Evolutionary conservation across 2,113 vertebrate species (phyloP), one percentile per base, ranked within the genome.

Genomic region (Mohoua ochrocephala): DNA sequence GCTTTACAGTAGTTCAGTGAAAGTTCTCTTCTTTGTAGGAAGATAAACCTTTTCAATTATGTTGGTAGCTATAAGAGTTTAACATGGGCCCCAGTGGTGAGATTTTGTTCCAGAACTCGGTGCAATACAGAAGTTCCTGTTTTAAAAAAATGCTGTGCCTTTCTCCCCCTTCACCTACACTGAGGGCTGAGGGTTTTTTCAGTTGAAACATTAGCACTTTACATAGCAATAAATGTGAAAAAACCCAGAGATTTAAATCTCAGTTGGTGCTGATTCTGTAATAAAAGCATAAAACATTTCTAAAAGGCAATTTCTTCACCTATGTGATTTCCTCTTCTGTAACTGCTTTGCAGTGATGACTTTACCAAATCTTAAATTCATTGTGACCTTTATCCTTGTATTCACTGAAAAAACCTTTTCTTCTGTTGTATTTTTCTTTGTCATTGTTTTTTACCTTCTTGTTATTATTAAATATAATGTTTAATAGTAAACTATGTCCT

Each of bases 41-140:
- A 95, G 88, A 96, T 65, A 94, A 93, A 96, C 71, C 17, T 95
- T 95, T 95, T 95, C 85, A 96, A 91, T 95, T 96, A 94, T 33
- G 31, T 53, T 84, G 65, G 75, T 78, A 93, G 31, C 53, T 81
- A 6, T 73, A 78, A 63, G 52, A 85, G 21, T 84, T 76, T 93
- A 96, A 86, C 33, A 22, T 78, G 37, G 41, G 49, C 33, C 65
- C 56, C 52, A 39, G 26, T 68, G 69, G 75, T 76, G 54, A 73
- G 19, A 78, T 87, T 86, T 82, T 88, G 23, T 79, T 85, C 52
- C 65, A 81, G 49, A 64, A 70, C 39, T 49, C 27, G 13, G 28
- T 78, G 39, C 57, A 95, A 31, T 63, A 70, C 23, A 74, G 42
- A 73, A 79, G 22, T 87, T 95, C 27, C 33, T 93, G 12, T 90